These are phyloP conservation scores for Xyliphius kryptos DNA, from an alignment of 2,113 vertebrate genomes.

Conservation along the genomic window DNA sequence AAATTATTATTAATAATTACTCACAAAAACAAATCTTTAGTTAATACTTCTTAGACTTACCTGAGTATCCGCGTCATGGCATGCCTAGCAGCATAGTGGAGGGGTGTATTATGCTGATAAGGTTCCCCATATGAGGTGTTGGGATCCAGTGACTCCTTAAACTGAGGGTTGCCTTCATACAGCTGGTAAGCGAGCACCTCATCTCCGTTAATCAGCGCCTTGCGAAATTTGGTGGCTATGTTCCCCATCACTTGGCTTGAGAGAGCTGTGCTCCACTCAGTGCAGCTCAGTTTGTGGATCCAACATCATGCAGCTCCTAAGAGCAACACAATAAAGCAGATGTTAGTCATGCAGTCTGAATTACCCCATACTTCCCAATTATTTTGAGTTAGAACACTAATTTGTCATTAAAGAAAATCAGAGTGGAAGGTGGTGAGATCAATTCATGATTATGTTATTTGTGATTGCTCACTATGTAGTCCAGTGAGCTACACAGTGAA, in stretches of 20 bases:
- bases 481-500: neutral
- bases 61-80: conserved; percentile 93
- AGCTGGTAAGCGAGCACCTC: conserved; percentile 91
- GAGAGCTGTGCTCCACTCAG: conserved; percentile 46
- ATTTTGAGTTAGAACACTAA: neutral
- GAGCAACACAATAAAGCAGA: conserved; percentile 2
- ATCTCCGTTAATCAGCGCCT: conserved; percentile 94
- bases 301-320: conserved; percentile 73
- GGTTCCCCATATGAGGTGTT: conserved; percentile 96
- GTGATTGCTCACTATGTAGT: neutral
- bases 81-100: conserved; percentile 94
- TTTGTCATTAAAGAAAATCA: neutral
- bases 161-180: conserved; percentile 92
- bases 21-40: too few relatives aligned
- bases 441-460: neutral
- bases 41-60: conserved; percentile 49
- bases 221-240: conserved; percentile 96
- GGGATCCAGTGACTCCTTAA: conserved; percentile 95
- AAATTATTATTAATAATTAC: too few relatives aligned
- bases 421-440: neutral
- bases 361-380: too few relatives aligned
- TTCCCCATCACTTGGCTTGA: conserved; percentile 79
- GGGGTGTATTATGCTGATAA: conserved; percentile 95
- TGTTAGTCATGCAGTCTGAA: conserved; percentile 2
- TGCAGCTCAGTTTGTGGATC: conserved; percentile 63